A percentile compares a stretch with the other conserved stretches of the same genome.
Evolutionary conservation across 2,797 vertebrate species (phyloP).

Genomic region (Liparis tanakae): DNA sequence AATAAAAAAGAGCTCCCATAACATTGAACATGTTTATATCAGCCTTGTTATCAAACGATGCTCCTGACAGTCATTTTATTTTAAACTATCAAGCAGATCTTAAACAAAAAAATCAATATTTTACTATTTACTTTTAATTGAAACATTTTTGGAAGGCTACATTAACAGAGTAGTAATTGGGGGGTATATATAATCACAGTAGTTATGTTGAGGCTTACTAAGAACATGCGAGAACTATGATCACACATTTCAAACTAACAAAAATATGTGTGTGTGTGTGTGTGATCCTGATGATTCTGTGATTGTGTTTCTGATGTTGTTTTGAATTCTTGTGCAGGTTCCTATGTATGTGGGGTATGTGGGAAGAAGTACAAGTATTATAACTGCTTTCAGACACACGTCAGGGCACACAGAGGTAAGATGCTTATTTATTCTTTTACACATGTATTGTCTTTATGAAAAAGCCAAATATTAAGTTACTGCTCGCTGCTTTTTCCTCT

Average conservation of each 20-base stretch:
- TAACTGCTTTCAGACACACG: conserved; percentile 99
- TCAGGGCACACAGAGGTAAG: conserved; percentile 96
- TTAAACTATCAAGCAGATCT: conserved; percentile 18
- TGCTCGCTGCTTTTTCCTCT: conserved; percentile 27
- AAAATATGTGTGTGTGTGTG: no score
- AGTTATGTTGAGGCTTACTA: not conserved
- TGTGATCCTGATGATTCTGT: conserved; percentile 1
- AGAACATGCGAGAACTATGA: not conserved
- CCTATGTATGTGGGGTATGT: conserved; percentile 96
- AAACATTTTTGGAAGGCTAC: not conserved
- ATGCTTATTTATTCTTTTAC: not conserved
- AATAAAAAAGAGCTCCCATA: not conserved
- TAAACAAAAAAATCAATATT: not conserved
- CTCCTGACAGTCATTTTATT: conserved; percentile 18
- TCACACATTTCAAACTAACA: not conserved
- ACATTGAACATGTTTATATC: conserved; percentile 1
- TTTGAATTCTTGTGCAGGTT: conserved; percentile 86
- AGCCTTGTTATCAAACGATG: conserved; percentile 3
- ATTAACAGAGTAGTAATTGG: not conserved
- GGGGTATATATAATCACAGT: not conserved
- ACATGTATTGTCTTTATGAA: conserved; percentile 19
- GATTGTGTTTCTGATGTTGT: conserved; percentile 21
- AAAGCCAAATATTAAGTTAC: conserved; percentile 14
- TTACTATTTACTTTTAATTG: not conserved
- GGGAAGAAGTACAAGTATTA: conserved; percentile 99